Percentiles rank a stretch among this genome's conserved stretches.
Evolutionary conservation across 2,113 vertebrate genomes (phyloP).

Genomic region (Todiramphus saurophagus): DNA sequence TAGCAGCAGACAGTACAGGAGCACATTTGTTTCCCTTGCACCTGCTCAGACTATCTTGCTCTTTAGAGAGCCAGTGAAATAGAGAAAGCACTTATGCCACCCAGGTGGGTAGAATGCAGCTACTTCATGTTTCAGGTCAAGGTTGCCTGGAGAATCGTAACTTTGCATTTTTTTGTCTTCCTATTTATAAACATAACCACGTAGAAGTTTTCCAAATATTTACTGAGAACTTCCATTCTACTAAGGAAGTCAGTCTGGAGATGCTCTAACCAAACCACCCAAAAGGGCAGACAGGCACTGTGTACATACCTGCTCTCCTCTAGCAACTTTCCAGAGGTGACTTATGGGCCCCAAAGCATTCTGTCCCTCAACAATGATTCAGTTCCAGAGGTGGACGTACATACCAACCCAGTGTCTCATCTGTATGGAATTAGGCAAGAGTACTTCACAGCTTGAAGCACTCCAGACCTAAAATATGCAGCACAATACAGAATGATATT

Average conservation of each 20-base stretch:
- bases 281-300: background rate
- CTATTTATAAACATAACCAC: background rate
- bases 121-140: background rate
- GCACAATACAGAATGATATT: background rate
- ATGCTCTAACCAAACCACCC: background rate
- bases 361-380: background rate
- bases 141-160: background rate
- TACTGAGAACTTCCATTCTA: background rate
- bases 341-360: background rate
- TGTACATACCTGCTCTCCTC: background rate
- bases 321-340: background rate
- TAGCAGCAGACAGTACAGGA: background rate
- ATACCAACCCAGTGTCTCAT: slow-evolving; percentile 11
- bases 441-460: background rate
- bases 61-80: background rate
- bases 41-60: background rate
- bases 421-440: background rate
- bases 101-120: background rate
- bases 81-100: background rate
- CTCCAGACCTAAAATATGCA: slow-evolving; percentile 9
- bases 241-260: background rate
- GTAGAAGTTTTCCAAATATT: slow-evolving; percentile 7
- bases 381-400: background rate
- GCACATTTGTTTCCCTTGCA: background rate
- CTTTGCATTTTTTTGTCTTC: background rate